Conservation (phyloP, 2,113 vertebrate genomes). For the Catharus minimus region DNA sequence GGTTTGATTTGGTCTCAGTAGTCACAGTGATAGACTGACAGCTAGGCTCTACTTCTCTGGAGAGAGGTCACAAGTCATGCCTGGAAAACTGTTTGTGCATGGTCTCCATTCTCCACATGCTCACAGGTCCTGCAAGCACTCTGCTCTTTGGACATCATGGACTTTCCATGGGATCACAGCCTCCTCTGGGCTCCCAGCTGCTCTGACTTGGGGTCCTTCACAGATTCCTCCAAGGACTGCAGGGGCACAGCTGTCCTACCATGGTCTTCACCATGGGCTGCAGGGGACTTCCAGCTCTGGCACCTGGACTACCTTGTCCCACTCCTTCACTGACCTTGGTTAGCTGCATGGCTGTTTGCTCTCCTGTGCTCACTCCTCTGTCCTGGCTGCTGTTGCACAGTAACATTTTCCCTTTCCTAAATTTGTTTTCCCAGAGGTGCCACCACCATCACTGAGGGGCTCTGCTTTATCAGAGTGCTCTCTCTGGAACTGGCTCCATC, state of each 20-base stretch:
- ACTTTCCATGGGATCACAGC: neutral
- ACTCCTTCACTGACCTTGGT: neutral
- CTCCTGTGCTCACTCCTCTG: neutral
- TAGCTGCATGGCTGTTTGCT: neutral
- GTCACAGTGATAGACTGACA: neutral
- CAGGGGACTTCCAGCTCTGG: neutral
- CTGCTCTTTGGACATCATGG: neutral
- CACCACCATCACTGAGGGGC: accelerated
- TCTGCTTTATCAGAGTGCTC: neutral
- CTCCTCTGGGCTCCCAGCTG: neutral
- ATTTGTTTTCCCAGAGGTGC: neutral
- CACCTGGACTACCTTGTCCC: accelerated
- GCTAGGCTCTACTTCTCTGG: neutral
- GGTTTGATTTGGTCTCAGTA: neutral
- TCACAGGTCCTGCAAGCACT: neutral
- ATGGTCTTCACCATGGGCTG: accelerated
- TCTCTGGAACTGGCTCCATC: neutral
- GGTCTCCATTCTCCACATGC: neutral
- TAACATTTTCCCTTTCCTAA: neutral
- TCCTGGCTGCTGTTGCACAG: neutral
- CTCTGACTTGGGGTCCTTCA: accelerated
- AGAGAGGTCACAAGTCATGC: neutral
- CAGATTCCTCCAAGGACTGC: neutral
- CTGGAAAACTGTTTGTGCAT: neutral
- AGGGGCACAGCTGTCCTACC: too few species aligned